Evolutionary conservation across 2,888 invertebrate genomes (phyloP).

Genomic region (Chaetoderma sp.): DNA sequence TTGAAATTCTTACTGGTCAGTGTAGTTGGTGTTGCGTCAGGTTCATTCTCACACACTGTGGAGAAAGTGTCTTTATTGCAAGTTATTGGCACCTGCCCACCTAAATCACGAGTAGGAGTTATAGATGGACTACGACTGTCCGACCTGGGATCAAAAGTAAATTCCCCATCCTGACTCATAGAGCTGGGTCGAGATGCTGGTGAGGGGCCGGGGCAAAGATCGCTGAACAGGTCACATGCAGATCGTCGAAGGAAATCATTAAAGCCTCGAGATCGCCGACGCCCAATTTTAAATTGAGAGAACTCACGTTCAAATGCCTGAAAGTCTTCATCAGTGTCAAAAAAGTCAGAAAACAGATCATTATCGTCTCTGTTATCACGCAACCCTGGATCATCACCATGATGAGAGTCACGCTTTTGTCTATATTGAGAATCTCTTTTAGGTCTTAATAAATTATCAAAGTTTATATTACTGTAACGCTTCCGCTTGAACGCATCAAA

Average conservation of each 20-base stretch:
- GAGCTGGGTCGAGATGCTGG: no score
- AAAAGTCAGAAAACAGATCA: slow-evolving; percentile 58
- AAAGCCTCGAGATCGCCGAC: slow-evolving; percentile 45
- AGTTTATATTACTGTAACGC: not conserved
- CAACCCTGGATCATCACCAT: slow-evolving; percentile 19
- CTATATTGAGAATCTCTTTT: not conserved
- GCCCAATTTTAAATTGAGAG: slow-evolving; percentile 50
- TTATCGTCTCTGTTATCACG: slow-evolving; percentile 25
- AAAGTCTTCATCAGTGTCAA: slow-evolving; percentile 60
- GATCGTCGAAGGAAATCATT: slow-evolving; percentile 48
- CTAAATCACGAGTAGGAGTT: no score
- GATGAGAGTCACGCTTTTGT: not conserved
- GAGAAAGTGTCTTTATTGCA: no score
- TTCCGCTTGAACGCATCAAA: slow-evolving; percentile 47
- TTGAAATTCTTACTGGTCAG: no score
- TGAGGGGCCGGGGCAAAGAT: slow-evolving; percentile 55
- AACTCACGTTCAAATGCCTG: slow-evolving; percentile 58
- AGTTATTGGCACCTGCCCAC: no score
- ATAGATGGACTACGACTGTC: no score
- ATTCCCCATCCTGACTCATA: no score
- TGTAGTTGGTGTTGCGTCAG: no score
- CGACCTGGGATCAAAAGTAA: no score
- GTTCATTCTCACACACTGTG: no score
- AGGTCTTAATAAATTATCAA: not conserved
- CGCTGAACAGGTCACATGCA: slow-evolving; percentile 57